Base-by-base conservation (phyloP, 2,888 invertebrate species). In the Drosophila engyochracea region DNA sequence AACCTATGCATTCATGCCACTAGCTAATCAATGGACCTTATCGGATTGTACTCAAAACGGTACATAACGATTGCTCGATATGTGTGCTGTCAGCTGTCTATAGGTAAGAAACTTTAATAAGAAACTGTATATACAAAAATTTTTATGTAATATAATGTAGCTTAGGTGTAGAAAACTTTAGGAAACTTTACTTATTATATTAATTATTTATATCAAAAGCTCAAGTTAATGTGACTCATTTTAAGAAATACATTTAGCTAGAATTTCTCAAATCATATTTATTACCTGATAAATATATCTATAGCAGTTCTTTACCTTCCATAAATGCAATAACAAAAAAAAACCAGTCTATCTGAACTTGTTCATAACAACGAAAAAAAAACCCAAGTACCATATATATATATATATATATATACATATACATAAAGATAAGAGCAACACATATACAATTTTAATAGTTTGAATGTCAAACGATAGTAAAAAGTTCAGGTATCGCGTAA, bases 1-100 rank as follows among this genome's bases (percentile, higher is more conserved):
- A 2, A 33, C 25, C 16, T 53, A 53, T 55, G 5, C 63, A 59
- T 53, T 63, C 63, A 39, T 41, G 61, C 39, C 12, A n/a, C 12
- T 22, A n/a, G 57, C 79, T 81, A 81, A 79, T 79, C 79, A 73
- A 82, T 82, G 79, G 79, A 78, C 66, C 73, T 79, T 82, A 79
- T 79, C 79, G 52, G 69, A 73, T 64, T 66, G 78, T 58, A 79
- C 79, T 53, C 54, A 59, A 41, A 22, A 30, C 60, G 33, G 30
- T 64, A 47, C 16, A 9, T 33, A 41, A 28, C 41, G 7, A 39
- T 31, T 44, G 54, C 16, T 28, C n/a, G n/a, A 55, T 37, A 55
- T 28, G 37, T 12, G 28, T 28, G 16, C 9, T 63, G 28, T 60
- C 44, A 41, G 30, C n/a, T 16, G 12, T 70, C 35, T 62, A 74